Conservation (phyloP, 2,113 vertebrate genomes). For the Brachionichthys hirsutus region DNA sequence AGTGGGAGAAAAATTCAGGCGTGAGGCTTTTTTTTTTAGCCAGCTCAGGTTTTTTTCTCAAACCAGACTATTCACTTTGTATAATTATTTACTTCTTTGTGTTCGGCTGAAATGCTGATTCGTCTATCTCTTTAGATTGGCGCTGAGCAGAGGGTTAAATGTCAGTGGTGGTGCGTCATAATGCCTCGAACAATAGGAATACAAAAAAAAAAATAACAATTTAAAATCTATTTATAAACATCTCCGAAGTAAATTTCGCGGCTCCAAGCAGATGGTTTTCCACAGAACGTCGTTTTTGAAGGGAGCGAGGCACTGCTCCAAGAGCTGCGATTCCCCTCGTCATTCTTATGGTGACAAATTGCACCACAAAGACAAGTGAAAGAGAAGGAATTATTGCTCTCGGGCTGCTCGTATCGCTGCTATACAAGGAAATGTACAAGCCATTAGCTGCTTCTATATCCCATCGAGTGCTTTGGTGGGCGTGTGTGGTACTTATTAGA, state of each 20-base stretch:
- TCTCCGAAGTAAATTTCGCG: constrained; percentile 22
- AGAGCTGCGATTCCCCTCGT: constrained; percentile 65
- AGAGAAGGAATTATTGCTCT: constrained; percentile 71
- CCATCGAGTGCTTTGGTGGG: constrained; percentile 44
- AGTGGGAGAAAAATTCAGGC: constrained; percentile 83
- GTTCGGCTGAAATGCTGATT: constrained; percentile 88
- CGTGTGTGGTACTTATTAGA: constrained; percentile 68
- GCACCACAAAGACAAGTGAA: constrained; percentile 72
- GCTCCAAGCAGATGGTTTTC: constrained; percentile 56
- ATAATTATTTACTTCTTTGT: constrained; percentile 94
- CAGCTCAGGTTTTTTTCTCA: constrained; percentile 71
- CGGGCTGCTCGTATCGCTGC: constrained; percentile 56
- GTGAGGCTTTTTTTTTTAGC: constrained; percentile 83
- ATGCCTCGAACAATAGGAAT: not conserved
- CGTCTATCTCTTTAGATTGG: constrained; percentile 64
- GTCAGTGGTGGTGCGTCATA: constrained; percentile 43
- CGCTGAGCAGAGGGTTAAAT: constrained; percentile 59
- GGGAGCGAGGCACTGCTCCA: constrained; percentile 63
- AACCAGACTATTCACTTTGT: constrained; percentile 77
- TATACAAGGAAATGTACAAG: constrained; percentile 55
- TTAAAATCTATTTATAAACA: constrained; percentile 16
- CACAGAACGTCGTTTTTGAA: constrained; percentile 57
- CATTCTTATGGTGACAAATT: constrained; percentile 76
- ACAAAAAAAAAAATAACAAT: not conserved
- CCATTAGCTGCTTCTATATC: constrained; percentile 41